phyloP scores from a whole-genome alignment of 2,888 invertebrate species.

The Myathropa florea region DNA sequence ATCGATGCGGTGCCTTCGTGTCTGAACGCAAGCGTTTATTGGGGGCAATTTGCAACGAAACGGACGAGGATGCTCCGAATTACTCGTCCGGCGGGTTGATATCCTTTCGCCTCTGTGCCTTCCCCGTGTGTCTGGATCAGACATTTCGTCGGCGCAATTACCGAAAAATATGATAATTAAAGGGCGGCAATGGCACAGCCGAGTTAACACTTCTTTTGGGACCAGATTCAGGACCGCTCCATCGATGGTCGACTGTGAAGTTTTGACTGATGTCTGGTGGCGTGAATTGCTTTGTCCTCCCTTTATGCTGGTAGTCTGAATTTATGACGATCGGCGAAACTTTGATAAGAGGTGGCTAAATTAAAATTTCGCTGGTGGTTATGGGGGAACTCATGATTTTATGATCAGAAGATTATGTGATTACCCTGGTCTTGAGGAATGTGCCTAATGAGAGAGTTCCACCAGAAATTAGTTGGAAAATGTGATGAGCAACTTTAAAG shows the following conservation, averaged over 20 bases:
- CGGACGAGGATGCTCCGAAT: constrained; percentile 38
- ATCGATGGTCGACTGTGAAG: constrained; percentile 11
- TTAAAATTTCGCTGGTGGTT: constrained; percentile 39
- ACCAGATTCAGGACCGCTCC: constrained; percentile 2
- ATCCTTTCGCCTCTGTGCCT: neutral
- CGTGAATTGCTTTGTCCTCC: constrained; percentile 30
- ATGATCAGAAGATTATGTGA: constrained; percentile 36
- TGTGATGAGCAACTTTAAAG: neutral
- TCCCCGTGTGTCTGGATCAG: constrained; percentile 22
- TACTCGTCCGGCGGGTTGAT: constrained; percentile 30
- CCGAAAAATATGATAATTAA: constrained; percentile 77
- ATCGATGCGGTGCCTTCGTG: constrained; percentile 35
- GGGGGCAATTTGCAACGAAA: constrained; percentile 52
- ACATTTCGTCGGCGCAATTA: constrained; percentile 78
- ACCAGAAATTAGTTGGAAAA: neutral
- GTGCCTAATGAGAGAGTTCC: neutral
- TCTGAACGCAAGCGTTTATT: constrained; percentile 34
- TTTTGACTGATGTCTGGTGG: constrained; percentile 64
- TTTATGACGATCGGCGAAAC: constrained; percentile 44
- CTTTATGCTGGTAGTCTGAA: constrained; percentile 16
- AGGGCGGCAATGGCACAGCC: constrained; percentile 79
- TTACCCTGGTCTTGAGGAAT: neutral
- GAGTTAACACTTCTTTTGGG: constrained; percentile 79
- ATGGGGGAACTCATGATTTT: constrained; percentile 35
- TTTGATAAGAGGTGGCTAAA: constrained; percentile 27